Conservation (phyloP, 2,113 vertebrate species). For the Ceyx melanurus region DNA sequence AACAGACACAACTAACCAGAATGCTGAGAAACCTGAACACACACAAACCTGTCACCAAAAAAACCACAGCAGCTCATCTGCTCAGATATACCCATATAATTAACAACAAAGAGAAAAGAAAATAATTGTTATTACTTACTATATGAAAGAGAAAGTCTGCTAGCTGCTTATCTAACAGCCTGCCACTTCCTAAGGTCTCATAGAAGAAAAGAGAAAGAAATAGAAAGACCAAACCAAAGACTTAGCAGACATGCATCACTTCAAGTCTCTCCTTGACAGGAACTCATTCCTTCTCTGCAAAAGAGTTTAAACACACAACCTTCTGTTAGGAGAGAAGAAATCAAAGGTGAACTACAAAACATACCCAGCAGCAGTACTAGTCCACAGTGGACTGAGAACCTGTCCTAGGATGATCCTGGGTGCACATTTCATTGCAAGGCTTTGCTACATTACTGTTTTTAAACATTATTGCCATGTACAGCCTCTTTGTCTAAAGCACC, state of each 20-base stretch:
- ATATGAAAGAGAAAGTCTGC: not conserved
- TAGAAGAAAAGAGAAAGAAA: not conserved
- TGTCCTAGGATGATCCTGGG: not conserved
- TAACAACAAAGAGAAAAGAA: not conserved
- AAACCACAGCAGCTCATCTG: not conserved
- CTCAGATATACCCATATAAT: not conserved
- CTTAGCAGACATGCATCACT: not conserved
- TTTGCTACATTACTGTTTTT: rapidly evolving
- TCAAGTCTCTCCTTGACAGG: not conserved
- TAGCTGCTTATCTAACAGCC: not conserved
- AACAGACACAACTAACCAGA: not conserved
- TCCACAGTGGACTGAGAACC: rapidly evolving
- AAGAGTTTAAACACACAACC: not conserved
- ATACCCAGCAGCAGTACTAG: not conserved
- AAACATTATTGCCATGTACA: rapidly evolving
- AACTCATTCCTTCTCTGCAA: not conserved
- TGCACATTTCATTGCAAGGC: not conserved
- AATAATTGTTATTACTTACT: not conserved
- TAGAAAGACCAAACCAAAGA: not conserved
- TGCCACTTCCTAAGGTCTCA: not conserved
- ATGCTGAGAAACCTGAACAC: not conserved
- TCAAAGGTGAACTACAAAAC: not conserved
- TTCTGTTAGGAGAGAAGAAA: not conserved
- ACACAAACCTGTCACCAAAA: not conserved
- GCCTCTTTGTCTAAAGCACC: not conserved